Conservation (phyloP, 2,888 invertebrate genomes). For the Helleia helle region DNA sequence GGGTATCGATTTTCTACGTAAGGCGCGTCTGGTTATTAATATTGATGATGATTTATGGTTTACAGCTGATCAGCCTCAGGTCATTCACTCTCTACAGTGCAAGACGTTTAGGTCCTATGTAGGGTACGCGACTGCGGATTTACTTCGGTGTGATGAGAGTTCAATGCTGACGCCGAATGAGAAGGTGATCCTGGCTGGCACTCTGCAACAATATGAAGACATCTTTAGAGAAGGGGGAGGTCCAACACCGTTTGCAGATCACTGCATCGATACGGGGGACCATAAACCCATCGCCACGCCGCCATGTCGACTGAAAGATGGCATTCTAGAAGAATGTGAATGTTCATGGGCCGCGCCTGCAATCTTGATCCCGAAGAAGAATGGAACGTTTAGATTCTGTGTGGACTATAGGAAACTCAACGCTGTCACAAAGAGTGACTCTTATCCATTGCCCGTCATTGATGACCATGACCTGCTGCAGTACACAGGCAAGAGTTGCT, state of each 20-base stretch:
- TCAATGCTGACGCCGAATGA: background rate
- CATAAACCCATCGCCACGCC: conserved; percentile 1
- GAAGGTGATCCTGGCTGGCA: background rate
- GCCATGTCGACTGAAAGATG: conserved; percentile 15
- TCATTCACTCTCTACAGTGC: background rate
- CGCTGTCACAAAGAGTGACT: conserved; percentile 20
- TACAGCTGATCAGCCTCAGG: background rate
- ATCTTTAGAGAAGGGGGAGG: background rate
- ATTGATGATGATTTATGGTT: background rate
- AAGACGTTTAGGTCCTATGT: background rate
- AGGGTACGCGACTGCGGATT: background rate
- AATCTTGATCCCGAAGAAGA: conserved; percentile 15
- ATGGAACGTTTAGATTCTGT: conserved; percentile 26
- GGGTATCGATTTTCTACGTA: conserved; percentile 1
- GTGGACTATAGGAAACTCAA: conserved; percentile 31
- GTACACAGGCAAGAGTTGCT: conserved; percentile 24
- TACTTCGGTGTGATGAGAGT: conserved; percentile 1
- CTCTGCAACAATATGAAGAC: background rate
- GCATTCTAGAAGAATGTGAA: conserved; percentile 31
- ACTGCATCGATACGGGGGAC: background rate
- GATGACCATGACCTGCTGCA: conserved; percentile 41
- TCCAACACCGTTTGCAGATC: background rate
- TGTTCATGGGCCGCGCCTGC: conserved; percentile 17
- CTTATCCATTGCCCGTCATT: conserved; percentile 38
- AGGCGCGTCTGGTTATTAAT: background rate